Evolutionary conservation across 1,140 invertebrate genomes (phyloP), one percentile per base, ranked within the genome.

Genomic region (Mizuhopecten yessoensis): DNA sequence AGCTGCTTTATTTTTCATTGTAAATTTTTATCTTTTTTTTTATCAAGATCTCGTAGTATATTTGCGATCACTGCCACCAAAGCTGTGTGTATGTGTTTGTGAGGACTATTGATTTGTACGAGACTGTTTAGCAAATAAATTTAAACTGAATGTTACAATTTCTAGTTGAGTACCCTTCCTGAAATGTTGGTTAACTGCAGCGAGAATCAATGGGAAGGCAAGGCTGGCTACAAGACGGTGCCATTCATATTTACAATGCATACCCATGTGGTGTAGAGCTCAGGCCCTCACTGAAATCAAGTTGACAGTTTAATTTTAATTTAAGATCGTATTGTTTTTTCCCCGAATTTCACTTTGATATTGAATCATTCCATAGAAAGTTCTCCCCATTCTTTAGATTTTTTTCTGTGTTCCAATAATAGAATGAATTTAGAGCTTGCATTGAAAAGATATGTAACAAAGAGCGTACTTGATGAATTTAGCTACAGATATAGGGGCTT

Each of bases 381-480:
- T 75, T 29, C n/a, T 75, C 29, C 36, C 36, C 9, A 75, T 75
- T 75, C 11, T 75, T 7, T 13, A n/a, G 3, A 29, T 75, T 75
- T 29, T 29, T 29, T 75, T n/a, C n/a, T 75, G 5, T 75, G 57
- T 75, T 75, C 57, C n/a, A 75, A 29, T 75, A 75, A 75, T 75
- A 75, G 23, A 75, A 75, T 75, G 23, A n/a, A 75, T n/a, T 75
- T 29, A 29, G 57, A 75, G 57, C 17, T 75, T 75, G 0, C 57
- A 17, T 75, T 75, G 57, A 75, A 75, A 75, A 75, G 57, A 75
- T 75, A 75, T 75, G 57, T n/a, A 29, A 13, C 57, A n/a, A 75
- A 75, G 5, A 29, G n/a, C 23, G 23, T 75, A 75, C 5, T 75
- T 75, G 23, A 75, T 75, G 57, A 75, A 75, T 75, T 75, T 29